Base-by-base conservation (phyloP, 2,113 vertebrate genomes). In the Morone chrysops region DNA sequence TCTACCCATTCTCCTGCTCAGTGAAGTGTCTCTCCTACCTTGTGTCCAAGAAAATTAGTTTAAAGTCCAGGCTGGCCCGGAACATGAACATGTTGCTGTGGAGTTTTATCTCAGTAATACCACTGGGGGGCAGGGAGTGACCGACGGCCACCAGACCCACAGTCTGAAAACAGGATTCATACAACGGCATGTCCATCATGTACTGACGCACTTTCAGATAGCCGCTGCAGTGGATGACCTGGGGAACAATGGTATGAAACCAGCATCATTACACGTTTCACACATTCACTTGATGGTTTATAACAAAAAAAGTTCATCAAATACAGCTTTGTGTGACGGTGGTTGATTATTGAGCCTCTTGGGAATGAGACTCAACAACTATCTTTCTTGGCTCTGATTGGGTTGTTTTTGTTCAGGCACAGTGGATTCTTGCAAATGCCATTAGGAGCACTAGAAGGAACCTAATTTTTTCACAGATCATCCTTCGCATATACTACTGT, bases 81-180 rank as follows among this genome's bases (percentile, higher is more conserved):
- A 99, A 99, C 98, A 99, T 99, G 82, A 99, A 98, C 97, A 98
- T 98, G 92, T 98, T 99, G 43, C 96, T 98, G 89, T 98, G 96
- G 36, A 99, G 97, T 86, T 98, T 98, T 92, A 98, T 96, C 94
- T 99, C 98, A 0, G 98, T 98, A 93, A 97, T 95, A n/a, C 97
- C 97, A 14, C 97, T 97, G 78, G 97, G 97, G 0, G 98, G 97
- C 71, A 99, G 87, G 0, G 98, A 98, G 59, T 99, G 97, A 12
- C 97, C 98, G 59, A 99, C 97, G 0, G 97, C 98, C 93, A 98
- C 97, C 87, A 99, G 93, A 57, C 97, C 97, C 59, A 98, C 94
- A 0, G 97, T 97, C 95, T 98, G 97, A 91, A 97, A 97, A 38
- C 97, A 98, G 82, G 97, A 96, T 57, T 98, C 97, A 0, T 97